A percentile compares a stretch with the other conserved stretches of the same genome.
Conservation (phyloP, 2,888 invertebrate genomes). For the Morpho helenor region DNA sequence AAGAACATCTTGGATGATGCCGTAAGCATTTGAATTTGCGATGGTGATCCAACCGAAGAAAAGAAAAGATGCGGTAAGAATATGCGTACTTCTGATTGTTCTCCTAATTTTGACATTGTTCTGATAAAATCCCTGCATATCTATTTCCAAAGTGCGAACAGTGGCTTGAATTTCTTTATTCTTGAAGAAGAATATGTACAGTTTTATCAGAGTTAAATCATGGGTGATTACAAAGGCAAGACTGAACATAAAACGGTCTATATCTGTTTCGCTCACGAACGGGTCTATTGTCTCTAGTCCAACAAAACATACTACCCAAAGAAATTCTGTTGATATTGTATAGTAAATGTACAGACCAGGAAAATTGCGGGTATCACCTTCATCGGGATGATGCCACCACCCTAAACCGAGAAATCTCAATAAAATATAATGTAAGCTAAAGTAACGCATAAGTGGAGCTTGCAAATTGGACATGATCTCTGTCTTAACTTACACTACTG, state of each 20-base stretch:
- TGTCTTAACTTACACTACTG: conserved; percentile 1
- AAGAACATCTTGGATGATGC: conserved; percentile 55
- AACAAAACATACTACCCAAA: conserved; percentile 68
- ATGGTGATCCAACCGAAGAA: conserved; percentile 72
- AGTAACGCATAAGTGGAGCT: conserved; percentile 51
- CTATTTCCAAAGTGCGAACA: conserved; percentile 57
- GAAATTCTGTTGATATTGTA: conserved; percentile 54
- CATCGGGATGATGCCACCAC: conserved; percentile 72
- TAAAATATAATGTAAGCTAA: conserved; percentile 54
- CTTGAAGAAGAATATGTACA: conserved; percentile 65
- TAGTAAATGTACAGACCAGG: conserved; percentile 62
- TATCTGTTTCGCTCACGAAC: conserved; percentile 65
- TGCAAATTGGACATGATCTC: conserved; percentile 16
- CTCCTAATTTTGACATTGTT: conserved; percentile 46
- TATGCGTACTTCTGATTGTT: conserved; percentile 51
- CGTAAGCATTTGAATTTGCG: conserved; percentile 59
- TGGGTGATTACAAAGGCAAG: conserved; percentile 71
- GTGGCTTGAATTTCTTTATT: conserved; percentile 61
- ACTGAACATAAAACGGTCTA: conserved; percentile 70
- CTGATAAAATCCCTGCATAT: conserved; percentile 57
- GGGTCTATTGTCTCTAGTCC: conserved; percentile 71
- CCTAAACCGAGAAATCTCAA: conserved; percentile 62
- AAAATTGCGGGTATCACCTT: conserved; percentile 55
- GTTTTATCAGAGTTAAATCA: conserved; percentile 63
- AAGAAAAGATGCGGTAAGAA: conserved; percentile 55